Evolutionary conservation across 1,140 invertebrate genomes (phyloP).

Genomic region (Bombus sylvicola): DNA sequence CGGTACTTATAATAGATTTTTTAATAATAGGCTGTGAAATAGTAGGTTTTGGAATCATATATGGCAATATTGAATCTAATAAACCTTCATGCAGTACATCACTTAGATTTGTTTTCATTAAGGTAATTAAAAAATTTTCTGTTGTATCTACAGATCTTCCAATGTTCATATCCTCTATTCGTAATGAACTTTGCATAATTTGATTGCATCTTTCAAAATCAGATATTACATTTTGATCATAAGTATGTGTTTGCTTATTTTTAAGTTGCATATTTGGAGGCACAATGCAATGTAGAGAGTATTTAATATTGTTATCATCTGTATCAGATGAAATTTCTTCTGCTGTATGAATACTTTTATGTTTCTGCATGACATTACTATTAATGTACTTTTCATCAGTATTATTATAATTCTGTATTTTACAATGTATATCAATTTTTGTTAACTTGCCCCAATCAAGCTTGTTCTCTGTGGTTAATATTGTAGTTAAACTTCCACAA

Average conservation of each 20-base stretch:
- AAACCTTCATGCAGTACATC: constrained; percentile 90
- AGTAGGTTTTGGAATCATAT: constrained; percentile 83
- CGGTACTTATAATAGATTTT: constrained; percentile 77
- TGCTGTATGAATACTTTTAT: neutral
- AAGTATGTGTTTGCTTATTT: neutral
- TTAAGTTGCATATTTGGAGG: constrained; percentile 6
- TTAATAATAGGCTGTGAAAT: constrained; percentile 84
- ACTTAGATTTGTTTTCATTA: constrained; percentile 83
- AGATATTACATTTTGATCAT: neutral
- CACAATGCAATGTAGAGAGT: neutral
- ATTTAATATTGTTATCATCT: neutral
- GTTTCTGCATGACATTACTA: constrained; percentile 19
- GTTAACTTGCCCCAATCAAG: constrained; percentile 86
- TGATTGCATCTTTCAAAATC: constrained; percentile 12
- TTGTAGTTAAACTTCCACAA: constrained; percentile 84
- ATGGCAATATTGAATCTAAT: constrained; percentile 89
- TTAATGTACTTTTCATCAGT: neutral
- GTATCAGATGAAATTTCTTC: neutral
- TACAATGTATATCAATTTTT: constrained; percentile 77
- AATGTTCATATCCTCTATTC: constrained; percentile 44
- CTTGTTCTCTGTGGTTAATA: constrained; percentile 82
- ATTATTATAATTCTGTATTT: constrained; percentile 39
- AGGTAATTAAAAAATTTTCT: constrained; percentile 70
- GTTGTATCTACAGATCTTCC: constrained; percentile 50
- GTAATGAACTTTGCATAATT: neutral